These are phyloP conservation scores for Drosophila bocki DNA, from an alignment of 1,140 invertebrate species.

Conservation along the genomic window DNA sequence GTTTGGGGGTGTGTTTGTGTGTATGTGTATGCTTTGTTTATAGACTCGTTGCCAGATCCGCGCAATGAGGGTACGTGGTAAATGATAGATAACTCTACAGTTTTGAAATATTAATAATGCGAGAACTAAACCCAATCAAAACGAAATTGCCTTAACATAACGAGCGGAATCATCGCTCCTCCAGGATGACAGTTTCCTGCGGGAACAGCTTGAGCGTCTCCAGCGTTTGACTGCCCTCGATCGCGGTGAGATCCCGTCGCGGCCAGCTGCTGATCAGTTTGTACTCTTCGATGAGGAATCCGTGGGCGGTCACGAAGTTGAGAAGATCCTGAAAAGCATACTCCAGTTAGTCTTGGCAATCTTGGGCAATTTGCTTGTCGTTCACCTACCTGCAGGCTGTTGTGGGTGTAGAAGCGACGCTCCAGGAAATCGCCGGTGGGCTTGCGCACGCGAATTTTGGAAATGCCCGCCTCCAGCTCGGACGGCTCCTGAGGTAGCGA, in stretches of 20 bases:
- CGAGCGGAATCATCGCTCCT: conserved; percentile 89
- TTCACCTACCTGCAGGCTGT: conserved; percentile 87
- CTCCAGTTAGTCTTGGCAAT: neutral
- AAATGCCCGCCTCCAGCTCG: conserved; percentile 87
- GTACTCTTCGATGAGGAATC: conserved; percentile 94
- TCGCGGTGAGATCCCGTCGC: conserved; percentile 93
- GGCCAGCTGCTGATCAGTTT: conserved; percentile 97
- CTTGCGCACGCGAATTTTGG: conserved; percentile 91
- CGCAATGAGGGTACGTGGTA: conserved; percentile 29
- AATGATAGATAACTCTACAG: conserved; percentile 38
- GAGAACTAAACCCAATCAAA: conserved; percentile 59
- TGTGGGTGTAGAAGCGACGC: conserved; percentile 89
- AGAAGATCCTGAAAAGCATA: conserved; percentile 88
- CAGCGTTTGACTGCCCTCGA: conserved; percentile 91
- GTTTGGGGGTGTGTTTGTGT: conserved; percentile 6
- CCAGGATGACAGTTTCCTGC: conserved; percentile 96
- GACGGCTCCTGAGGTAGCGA: conserved; percentile 88
- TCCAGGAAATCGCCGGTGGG: conserved; percentile 91
- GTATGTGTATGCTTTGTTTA: conserved; percentile 26
- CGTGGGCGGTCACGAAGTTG: conserved; percentile 94
- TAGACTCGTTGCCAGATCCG: conserved; percentile 19
- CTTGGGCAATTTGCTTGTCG: neutral
- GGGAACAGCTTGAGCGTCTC: conserved; percentile 93
- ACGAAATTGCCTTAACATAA: conserved; percentile 35
- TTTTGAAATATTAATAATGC: conserved; percentile 36